Percentiles rank a stretch among this genome's conserved stretches.
phyloP scores from a whole-genome alignment of 1,140 invertebrate species.

The Mercenaria mercenaria region DNA sequence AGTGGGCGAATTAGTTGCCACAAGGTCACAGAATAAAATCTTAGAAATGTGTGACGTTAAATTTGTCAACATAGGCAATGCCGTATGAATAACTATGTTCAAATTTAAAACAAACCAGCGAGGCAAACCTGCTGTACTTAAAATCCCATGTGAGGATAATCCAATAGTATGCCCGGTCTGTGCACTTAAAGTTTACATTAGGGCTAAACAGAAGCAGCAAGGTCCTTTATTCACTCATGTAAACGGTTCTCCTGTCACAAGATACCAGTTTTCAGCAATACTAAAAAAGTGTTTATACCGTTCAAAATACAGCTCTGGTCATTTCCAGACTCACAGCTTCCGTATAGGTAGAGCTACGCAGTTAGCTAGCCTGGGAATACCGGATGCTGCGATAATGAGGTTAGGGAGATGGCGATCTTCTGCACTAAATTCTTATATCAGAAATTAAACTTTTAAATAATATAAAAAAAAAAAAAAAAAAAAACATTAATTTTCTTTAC shows the following conservation, averaged over 20 bases:
- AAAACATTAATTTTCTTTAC: too few relatives aligned
- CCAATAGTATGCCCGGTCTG: background rate
- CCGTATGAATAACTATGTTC: background rate
- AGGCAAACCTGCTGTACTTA: background rate
- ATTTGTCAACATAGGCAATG: background rate
- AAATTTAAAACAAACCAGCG: slow-evolving; percentile 18
- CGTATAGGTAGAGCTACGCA: slow-evolving; percentile 16
- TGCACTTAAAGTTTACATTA: too few relatives aligned
- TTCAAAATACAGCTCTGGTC: background rate
- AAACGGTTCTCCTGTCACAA: background rate
- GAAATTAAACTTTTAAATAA: too few relatives aligned
- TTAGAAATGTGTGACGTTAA: background rate
- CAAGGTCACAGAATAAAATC: background rate
- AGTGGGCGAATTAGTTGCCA: slow-evolving; percentile 7
- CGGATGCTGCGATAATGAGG: too few relatives aligned
- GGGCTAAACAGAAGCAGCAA: too few relatives aligned
- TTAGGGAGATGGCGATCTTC: too few relatives aligned
- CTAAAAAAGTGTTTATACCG: background rate
- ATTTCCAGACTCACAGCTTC: background rate
- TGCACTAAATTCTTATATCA: too few relatives aligned
- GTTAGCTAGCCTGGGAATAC: background rate
- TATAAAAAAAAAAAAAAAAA: too few relatives aligned
- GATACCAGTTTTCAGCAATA: background rate
- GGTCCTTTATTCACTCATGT: too few relatives aligned
- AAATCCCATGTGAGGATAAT: background rate